A percentile compares a stretch with the other conserved stretches of the same genome.
phyloP scores from a whole-genome alignment of 2,113 vertebrate genomes.

The Hippopotamus amphibius region DNA sequence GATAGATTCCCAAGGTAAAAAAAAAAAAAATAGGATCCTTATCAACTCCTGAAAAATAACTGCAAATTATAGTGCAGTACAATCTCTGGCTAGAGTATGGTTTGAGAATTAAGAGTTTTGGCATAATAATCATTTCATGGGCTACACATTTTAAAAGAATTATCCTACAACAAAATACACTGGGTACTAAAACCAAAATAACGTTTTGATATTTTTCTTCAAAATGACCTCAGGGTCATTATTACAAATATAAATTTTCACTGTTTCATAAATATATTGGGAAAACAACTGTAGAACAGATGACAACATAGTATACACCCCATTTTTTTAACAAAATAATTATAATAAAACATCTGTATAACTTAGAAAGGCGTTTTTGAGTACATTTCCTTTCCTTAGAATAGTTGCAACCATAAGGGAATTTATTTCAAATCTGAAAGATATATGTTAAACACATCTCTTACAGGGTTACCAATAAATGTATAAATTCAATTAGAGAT shows the following conservation, averaged over 20 bases:
- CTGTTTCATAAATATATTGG: not conserved
- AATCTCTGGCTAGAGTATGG: not conserved
- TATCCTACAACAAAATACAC: constrained; percentile 35
- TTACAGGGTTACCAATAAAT: constrained; percentile 33
- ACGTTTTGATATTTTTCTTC: constrained; percentile 5
- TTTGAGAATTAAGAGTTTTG: constrained; percentile 5
- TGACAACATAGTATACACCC: not conserved
- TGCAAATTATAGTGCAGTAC: not conserved
- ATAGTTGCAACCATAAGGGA: not conserved
- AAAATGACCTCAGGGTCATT: not conserved
- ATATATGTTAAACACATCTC: constrained; percentile 25
- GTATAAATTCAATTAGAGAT: constrained; percentile 21
- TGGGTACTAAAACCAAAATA: not conserved
- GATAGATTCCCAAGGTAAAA: not conserved
- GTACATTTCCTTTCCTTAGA: not conserved
- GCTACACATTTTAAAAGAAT: constrained; percentile 38
- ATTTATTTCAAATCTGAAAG: constrained; percentile 36
- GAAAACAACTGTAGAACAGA: constrained; percentile 18
- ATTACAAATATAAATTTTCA: constrained; percentile 24
- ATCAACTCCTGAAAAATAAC: constrained; percentile 25
- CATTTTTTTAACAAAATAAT: constrained; percentile 31
- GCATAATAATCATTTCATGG: not conserved
- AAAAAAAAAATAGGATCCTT: not conserved
- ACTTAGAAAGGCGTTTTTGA: constrained; percentile 34
- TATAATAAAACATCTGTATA: constrained; percentile 27